Evolutionary conservation across 2,888 invertebrate genomes (phyloP).

Genomic region (Cryptophagus acutangulus): DNA sequence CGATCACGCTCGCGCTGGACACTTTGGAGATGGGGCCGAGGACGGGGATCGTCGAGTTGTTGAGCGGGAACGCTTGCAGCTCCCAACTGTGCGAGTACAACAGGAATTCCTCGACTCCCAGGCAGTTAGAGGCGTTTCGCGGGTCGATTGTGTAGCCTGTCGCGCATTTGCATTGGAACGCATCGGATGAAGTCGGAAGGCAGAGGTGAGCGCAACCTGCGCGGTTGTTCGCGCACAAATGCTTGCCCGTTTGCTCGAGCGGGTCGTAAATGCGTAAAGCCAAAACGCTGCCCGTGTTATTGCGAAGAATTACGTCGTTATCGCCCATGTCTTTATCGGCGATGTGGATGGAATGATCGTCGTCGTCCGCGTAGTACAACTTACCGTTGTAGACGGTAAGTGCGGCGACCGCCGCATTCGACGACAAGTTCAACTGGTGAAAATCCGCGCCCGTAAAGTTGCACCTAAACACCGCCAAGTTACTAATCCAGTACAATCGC

Average conservation of each 20-base stretch:
- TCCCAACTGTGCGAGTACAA: conserved; percentile 75
- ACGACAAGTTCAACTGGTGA: conserved; percentile 36
- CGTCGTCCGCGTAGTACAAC: conserved; percentile 68
- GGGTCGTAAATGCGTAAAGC: conserved; percentile 70
- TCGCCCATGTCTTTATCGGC: conserved; percentile 57
- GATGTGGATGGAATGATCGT: conserved; percentile 57
- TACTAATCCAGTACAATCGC: conserved; percentile 70
- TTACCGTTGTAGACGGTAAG: conserved; percentile 61
- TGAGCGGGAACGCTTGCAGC: conserved; percentile 61
- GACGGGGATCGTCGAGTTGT: conserved; percentile 47
- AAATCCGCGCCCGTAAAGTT: conserved; percentile 35
- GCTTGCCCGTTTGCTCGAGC: conserved; percentile 56
- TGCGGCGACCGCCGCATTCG: conserved; percentile 55
- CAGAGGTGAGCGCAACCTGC: conserved; percentile 70
- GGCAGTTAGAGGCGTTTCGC: conserved; percentile 48
- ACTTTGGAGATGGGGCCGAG: conserved; percentile 70
- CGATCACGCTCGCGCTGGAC: conserved; percentile 70
- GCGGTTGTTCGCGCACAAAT: conserved; percentile 54
- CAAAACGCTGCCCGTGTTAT: conserved; percentile 50
- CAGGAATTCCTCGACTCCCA: conserved; percentile 63
- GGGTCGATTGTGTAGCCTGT: conserved; percentile 60
- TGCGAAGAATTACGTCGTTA: conserved; percentile 49
- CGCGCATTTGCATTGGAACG: conserved; percentile 69
- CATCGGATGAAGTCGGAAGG: conserved; percentile 56
- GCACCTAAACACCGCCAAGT: conserved; percentile 53